These are phyloP conservation scores for Poecilia velifera DNA, from an alignment of 2,797 vertebrate species.

Conservation along the genomic window DNA sequence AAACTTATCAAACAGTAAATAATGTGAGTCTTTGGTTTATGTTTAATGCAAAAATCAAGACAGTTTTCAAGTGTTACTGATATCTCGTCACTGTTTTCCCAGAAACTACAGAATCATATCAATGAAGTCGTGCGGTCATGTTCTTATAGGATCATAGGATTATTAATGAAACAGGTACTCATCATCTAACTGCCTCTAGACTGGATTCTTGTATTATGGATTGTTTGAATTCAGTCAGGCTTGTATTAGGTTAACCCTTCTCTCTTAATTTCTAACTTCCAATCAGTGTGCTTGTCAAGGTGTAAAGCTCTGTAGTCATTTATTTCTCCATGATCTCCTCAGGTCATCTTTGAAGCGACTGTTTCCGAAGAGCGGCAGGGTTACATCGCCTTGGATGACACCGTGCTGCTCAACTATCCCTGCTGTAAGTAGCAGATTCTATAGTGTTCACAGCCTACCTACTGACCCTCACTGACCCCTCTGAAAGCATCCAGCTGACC, in stretches of 20 bases:
- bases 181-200: too few species aligned
- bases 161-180: too few species aligned
- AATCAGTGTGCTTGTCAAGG: slow-evolving; percentile 25
- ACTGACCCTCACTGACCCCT: slow-evolving; percentile 53
- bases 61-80: too few species aligned
- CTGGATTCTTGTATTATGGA: too few species aligned
- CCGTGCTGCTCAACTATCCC: slow-evolving; percentile 88
- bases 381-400: slow-evolving; percentile 93
- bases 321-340: slow-evolving; percentile 57
- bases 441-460: slow-evolving; percentile 9
- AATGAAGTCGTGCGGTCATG: too few species aligned
- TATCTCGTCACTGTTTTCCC: too few species aligned
- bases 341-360: slow-evolving; percentile 93
- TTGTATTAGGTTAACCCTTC: background rate
- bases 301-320: slow-evolving; percentile 30
- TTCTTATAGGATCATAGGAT: too few species aligned
- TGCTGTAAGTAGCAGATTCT: slow-evolving; percentile 72
- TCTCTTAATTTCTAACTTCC: slow-evolving; percentile 10
- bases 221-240: too few species aligned
- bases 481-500: slow-evolving; percentile 7
- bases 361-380: slow-evolving; percentile 87
- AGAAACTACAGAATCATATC: too few species aligned
- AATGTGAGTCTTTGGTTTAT: too few species aligned
- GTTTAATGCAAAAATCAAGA: too few species aligned
- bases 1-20: too few species aligned